These are phyloP conservation scores for Pollenia labialis DNA, from an alignment of 2,888 invertebrate genomes.

Conservation along the genomic window DNA sequence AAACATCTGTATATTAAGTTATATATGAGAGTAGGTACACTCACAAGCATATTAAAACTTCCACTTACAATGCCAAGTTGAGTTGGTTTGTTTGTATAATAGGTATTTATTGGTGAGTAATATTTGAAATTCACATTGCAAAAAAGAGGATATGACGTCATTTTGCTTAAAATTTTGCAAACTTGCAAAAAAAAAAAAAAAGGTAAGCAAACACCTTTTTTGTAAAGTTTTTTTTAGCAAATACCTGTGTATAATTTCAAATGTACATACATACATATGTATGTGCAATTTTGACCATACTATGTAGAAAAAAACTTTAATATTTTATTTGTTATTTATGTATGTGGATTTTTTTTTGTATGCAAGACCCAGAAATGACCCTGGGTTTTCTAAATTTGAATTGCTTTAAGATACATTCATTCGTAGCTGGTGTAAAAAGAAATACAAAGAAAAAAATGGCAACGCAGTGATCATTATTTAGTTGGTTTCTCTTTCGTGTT, in stretches of 20 bases:
- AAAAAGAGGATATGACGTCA: constrained; percentile 80
- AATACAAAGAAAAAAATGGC: constrained; percentile 54
- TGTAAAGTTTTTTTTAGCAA: background rate
- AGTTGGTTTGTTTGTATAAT: constrained; percentile 3
- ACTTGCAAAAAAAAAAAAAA: constrained; percentile 40
- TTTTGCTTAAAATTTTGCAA: constrained; percentile 68
- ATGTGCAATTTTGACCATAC: background rate
- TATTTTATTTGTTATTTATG: constrained; percentile 59
- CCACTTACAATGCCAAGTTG: constrained; percentile 23
- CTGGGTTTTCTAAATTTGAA: constrained; percentile 83
- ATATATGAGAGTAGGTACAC: constrained; percentile 2
- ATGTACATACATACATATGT: background rate
- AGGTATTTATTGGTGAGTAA: constrained; percentile 60
- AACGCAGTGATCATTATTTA: constrained; percentile 61
- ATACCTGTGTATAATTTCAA: constrained; percentile 3
- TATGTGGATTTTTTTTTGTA: constrained; percentile 55
- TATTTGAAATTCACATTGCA: constrained; percentile 65
- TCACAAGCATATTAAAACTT: constrained; percentile 20
- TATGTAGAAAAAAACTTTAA: background rate
- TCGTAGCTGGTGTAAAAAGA: constrained; percentile 42
- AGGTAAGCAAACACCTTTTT: constrained; percentile 52
- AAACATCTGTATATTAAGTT: constrained; percentile 33
- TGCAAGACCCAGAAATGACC: constrained; percentile 75
- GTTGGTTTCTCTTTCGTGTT: constrained; percentile 36
- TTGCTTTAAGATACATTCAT: constrained; percentile 43